These are phyloP conservation scores for Exocentrus adspersus DNA, from an alignment of 2,888 invertebrate species.

Conservation along the genomic window DNA sequence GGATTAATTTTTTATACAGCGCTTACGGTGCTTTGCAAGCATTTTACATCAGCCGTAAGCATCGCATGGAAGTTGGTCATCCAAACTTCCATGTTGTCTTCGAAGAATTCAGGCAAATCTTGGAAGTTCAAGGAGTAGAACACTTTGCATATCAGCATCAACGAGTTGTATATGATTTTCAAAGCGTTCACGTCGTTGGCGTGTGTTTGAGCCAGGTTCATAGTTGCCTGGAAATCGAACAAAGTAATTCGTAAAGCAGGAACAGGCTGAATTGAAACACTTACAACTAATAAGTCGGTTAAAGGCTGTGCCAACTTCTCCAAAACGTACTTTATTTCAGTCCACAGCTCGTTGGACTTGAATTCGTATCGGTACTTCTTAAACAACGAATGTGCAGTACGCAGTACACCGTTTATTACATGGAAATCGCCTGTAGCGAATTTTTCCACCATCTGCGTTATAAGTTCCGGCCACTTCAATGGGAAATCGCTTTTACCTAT, in stretches of 20 bases:
- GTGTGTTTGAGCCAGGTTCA: conserved; percentile 82
- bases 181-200: conserved; percentile 83
- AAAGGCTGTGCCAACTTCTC: conserved; percentile 93
- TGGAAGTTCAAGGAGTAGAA: conserved; percentile 98
- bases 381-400: conserved; percentile 96
- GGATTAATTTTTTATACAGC: not conserved
- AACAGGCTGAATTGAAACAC: conserved; percentile 41
- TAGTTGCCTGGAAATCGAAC: conserved; percentile 80
- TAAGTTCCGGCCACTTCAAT: conserved; percentile 92
- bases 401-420: conserved; percentile 92
- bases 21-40: conserved; percentile 74
- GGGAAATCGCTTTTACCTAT: conserved; percentile 99
- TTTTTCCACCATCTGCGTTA: conserved; percentile 93
- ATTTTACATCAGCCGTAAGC: conserved; percentile 80
- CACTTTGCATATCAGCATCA: conserved; percentile 90
- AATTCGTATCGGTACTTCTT: conserved; percentile 96
- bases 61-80: conserved; percentile 90
- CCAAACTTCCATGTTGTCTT: conserved; percentile 96
- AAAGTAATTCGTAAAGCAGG: too few relatives aligned
- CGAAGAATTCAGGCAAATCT: conserved; percentile 98
- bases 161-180: conserved; percentile 87
- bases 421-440: conserved; percentile 93
- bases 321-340: conserved; percentile 95
- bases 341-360: conserved; percentile 94
- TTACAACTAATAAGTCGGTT: conserved; percentile 88